These are phyloP conservation scores for Alaudala cheleensis DNA, from an alignment of 2,113 vertebrate genomes.

Conservation along the genomic window DNA sequence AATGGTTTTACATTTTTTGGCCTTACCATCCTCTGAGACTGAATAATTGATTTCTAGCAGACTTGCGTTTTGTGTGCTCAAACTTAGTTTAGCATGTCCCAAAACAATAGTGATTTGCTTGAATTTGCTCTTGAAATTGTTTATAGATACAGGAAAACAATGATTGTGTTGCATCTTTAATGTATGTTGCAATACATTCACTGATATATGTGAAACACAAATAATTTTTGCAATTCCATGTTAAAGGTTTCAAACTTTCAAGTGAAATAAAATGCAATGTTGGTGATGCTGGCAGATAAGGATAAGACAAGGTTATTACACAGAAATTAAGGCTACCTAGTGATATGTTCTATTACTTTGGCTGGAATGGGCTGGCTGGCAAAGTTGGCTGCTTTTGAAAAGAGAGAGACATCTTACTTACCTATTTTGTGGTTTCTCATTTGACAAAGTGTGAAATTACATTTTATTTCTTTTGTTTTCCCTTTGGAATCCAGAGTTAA, in stretches of 20 bases:
- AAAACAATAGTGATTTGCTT: not conserved
- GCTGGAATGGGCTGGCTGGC: not conserved
- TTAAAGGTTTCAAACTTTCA: not conserved
- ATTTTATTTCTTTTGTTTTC: not conserved
- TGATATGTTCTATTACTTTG: not conserved
- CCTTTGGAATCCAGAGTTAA: not conserved
- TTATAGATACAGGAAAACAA: not conserved
- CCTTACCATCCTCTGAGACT: not conserved
- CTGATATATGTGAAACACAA: not conserved
- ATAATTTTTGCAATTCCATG: not conserved
- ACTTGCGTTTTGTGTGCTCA: not conserved
- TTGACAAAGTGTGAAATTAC: not conserved
- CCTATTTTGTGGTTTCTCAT: not conserved
- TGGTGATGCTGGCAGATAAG: not conserved
- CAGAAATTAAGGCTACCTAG: not conserved
- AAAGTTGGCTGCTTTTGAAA: not conserved
- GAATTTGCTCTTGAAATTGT: not conserved
- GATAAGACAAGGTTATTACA: not conserved
- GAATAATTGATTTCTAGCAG: not conserved
- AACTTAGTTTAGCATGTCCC: not conserved
- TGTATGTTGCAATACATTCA: not conserved
- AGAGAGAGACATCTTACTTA: not conserved
- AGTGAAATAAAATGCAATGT: not conserved
- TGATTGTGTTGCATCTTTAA: not conserved
- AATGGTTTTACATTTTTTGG: not conserved